Conservation (phyloP, 2,888 invertebrate species). For the Himalopsyche kuldschensis region DNA sequence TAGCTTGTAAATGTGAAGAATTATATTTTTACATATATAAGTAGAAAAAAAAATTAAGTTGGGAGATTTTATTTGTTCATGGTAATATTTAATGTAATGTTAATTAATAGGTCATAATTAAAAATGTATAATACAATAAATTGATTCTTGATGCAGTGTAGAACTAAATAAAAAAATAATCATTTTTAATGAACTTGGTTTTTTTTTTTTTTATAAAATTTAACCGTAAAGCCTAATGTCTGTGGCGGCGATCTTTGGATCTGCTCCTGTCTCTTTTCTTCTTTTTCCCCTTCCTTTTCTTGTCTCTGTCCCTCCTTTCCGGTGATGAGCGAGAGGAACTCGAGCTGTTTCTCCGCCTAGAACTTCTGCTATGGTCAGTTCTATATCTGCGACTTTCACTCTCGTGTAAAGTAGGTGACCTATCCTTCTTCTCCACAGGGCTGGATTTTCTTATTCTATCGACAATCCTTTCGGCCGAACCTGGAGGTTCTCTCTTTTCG, state of each 20-base stretch:
- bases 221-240: neutral
- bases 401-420: neutral
- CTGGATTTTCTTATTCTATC: neutral
- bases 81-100: no score
- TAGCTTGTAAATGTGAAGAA: no score
- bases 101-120: no score
- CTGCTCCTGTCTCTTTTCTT: conserved; percentile 58
- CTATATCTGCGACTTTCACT: conserved; percentile 39
- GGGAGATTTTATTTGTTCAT: no score
- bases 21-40: no score
- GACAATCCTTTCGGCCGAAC: conserved; percentile 36
- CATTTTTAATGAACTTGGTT: neutral
- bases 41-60: no score
- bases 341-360: conserved; percentile 36
- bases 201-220: neutral
- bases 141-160: no score
- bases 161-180: neutral
- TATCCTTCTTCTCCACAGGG: neutral
- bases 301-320: conserved; percentile 54
- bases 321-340: conserved; percentile 48
- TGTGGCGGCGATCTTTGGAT: conserved; percentile 47
- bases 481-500: conserved; percentile 25
- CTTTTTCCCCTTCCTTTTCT: conserved; percentile 62
- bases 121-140: no score
- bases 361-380: conserved; percentile 44